phyloP scores from a whole-genome alignment of 1,140 invertebrate species.

The Coenobita brevimanus region DNA sequence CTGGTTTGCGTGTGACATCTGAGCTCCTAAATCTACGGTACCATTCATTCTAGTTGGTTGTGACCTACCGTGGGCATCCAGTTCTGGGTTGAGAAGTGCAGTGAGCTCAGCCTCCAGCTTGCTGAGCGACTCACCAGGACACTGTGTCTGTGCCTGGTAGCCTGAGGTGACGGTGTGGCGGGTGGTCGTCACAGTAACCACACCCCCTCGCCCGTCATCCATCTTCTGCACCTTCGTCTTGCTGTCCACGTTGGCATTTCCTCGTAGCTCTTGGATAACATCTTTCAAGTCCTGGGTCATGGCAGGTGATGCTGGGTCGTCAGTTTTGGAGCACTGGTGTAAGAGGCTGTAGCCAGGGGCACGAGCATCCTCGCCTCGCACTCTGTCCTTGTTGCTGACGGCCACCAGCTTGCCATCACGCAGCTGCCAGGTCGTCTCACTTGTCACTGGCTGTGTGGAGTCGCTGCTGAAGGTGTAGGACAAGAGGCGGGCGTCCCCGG shows the following conservation, averaged over 20 bases:
- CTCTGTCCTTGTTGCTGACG: conserved; percentile 26
- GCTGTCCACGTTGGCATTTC: conserved; percentile 29
- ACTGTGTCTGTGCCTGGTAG: background rate
- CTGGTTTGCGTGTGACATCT: background rate
- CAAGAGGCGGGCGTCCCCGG: conserved; percentile 9
- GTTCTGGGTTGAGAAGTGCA: conserved; percentile 49
- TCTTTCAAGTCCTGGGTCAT: conserved; percentile 50
- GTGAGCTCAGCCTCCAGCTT: conserved; percentile 55
- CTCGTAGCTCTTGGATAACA: conserved; percentile 53
- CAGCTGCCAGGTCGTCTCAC: conserved; percentile 35
- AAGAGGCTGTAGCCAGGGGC: conserved; percentile 59
- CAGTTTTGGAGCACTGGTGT: conserved; percentile 34
- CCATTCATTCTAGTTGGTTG: conserved; percentile 26
- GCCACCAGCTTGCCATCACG: conserved; percentile 38
- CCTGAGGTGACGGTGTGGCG: conserved; percentile 16
- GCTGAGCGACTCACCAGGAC: conserved; percentile 45
- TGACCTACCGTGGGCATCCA: conserved; percentile 14
- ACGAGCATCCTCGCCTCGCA: conserved; percentile 34
- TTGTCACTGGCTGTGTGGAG: background rate
- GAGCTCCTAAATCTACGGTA: conserved; percentile 8
- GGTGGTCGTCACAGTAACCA: conserved; percentile 41
- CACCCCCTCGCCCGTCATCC: conserved; percentile 6
- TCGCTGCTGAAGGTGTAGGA: conserved; percentile 21
- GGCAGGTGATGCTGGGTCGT: background rate
- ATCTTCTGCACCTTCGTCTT: conserved; percentile 36